Conservation (phyloP, 1,140 invertebrate species). For the Eubasilissa regina region DNA sequence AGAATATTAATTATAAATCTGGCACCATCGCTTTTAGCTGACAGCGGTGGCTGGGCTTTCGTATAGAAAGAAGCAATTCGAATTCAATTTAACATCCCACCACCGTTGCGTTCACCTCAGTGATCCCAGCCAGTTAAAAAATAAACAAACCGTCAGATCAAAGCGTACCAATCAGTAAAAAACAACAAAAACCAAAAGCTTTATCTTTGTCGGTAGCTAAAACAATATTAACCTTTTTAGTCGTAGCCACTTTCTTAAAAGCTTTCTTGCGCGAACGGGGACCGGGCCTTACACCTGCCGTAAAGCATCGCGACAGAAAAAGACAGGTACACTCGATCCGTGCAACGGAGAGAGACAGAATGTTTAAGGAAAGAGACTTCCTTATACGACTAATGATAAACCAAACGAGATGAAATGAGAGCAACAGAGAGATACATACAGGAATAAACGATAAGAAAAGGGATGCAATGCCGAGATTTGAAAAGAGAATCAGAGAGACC, state of each 20-base stretch:
- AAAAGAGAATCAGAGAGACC: slow-evolving; percentile 32
- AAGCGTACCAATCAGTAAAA: slow-evolving; percentile 4
- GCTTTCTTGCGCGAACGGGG: slow-evolving; percentile 7
- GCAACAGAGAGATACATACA: slow-evolving; percentile 29
- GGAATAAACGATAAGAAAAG: neutral
- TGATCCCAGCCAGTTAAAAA: slow-evolving; percentile 3
- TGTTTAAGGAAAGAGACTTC: slow-evolving; percentile 33
- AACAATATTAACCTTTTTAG: slow-evolving; percentile 14
- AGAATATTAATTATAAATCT: slow-evolving; percentile 42
- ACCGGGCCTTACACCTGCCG: slow-evolving; percentile 41
- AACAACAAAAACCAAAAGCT: neutral
- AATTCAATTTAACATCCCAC: slow-evolving; percentile 56
- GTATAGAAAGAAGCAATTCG: slow-evolving; percentile 57
- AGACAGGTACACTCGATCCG: neutral
- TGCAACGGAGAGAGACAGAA: neutral
- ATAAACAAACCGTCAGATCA: slow-evolving; percentile 5
- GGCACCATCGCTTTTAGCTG: slow-evolving; percentile 33
- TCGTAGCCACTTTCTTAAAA: neutral
- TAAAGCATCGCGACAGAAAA: slow-evolving; percentile 37
- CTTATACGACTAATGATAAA: slow-evolving; percentile 44
- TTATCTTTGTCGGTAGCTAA: neutral
- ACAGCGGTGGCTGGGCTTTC: slow-evolving; percentile 44
- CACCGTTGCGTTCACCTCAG: slow-evolving; percentile 47
- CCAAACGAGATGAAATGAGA: slow-evolving; percentile 40
- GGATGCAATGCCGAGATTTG: slow-evolving; percentile 2